Evolutionary conservation across 2,888 invertebrate genomes (phyloP).

Genomic region (Lycaena phlaeas): DNA sequence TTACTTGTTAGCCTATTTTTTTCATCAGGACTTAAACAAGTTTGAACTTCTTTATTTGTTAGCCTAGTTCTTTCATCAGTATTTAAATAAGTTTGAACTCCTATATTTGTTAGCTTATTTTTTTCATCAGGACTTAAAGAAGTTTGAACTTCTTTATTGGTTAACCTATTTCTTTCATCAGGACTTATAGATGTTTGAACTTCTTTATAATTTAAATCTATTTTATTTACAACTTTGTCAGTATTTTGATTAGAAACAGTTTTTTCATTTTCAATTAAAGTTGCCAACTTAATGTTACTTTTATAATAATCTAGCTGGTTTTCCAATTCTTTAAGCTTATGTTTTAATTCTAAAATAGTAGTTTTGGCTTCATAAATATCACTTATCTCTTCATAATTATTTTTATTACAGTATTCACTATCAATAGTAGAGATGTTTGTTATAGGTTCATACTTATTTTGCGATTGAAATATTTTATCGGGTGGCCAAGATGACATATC

Average conservation of each 20-base stretch:
- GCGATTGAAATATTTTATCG: slow-evolving; percentile 36
- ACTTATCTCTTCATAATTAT: slow-evolving; percentile 52
- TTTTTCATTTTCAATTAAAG: slow-evolving; percentile 42
- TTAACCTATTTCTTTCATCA: slow-evolving; percentile 16
- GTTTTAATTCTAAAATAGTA: slow-evolving; percentile 47
- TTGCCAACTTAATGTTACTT: slow-evolving; percentile 45
- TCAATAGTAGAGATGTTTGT: slow-evolving; percentile 31
- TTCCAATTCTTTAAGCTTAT: slow-evolving; percentile 49
- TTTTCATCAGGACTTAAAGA: slow-evolving; percentile 25
- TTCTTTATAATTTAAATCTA: slow-evolving; percentile 41
- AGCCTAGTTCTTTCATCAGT: slow-evolving; percentile 17
- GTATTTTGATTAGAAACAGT: slow-evolving; percentile 32
- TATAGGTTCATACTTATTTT: slow-evolving; percentile 33
- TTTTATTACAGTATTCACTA: slow-evolving; percentile 35
- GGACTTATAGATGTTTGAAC: slow-evolving; percentile 38
- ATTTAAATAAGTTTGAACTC: slow-evolving; percentile 33
- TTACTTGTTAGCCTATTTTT: slow-evolving; percentile 24
- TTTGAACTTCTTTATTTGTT: slow-evolving; percentile 47
- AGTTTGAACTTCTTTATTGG: slow-evolving; percentile 48
- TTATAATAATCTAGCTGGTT: slow-evolving; percentile 52
- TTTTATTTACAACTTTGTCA: slow-evolving; percentile 32
- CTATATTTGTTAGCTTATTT: background rate
- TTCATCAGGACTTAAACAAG: slow-evolving; percentile 29
- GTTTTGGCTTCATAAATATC: slow-evolving; percentile 52
- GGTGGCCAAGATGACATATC: slow-evolving; percentile 84